A percentile compares a stretch with the other conserved stretches of the same genome.
phyloP scores from a whole-genome alignment of 2,888 invertebrate genomes.

The Phyllotreta striolata region DNA sequence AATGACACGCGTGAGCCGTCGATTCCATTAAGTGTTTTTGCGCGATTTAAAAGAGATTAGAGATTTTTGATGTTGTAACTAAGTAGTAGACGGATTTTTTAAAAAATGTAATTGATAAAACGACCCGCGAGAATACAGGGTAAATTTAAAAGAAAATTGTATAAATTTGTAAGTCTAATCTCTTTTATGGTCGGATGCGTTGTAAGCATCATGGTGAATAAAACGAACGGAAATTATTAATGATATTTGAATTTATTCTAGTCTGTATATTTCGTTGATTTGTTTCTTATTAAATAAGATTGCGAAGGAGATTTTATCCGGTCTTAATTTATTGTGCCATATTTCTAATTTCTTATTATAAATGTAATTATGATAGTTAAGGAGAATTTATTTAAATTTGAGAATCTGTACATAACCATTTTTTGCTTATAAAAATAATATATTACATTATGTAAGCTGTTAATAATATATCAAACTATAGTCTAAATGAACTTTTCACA shows the following conservation, averaged over 20 bases:
- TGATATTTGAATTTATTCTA: background rate
- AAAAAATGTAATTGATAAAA: constrained; percentile 2
- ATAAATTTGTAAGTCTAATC: constrained; percentile 11
- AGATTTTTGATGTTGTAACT: constrained; percentile 3
- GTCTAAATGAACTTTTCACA: constrained; percentile 28
- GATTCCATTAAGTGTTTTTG: constrained; percentile 6
- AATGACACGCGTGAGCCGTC: no score
- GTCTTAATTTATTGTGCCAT: constrained; percentile 29
- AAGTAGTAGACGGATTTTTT: background rate
- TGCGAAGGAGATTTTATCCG: constrained; percentile 5
- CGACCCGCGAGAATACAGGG: constrained; percentile 20
- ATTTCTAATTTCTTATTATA: constrained; percentile 15
- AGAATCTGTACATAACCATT: constrained; percentile 29
- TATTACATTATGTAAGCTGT: constrained; percentile 24
- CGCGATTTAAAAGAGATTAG: constrained; percentile 20
- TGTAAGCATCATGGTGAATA: background rate
- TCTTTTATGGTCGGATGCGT: constrained; percentile 15
- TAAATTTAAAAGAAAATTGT: constrained; percentile 9
- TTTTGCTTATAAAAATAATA: constrained; percentile 25
- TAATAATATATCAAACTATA: constrained; percentile 29
- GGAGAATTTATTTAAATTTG: constrained; percentile 23
- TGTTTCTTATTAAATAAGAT: background rate
- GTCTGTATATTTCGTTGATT: constrained; percentile 4
- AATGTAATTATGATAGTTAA: constrained; percentile 27
- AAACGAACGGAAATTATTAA: background rate